Conservation (phyloP, 2,797 vertebrate genomes). For the Pterois miles region DNA sequence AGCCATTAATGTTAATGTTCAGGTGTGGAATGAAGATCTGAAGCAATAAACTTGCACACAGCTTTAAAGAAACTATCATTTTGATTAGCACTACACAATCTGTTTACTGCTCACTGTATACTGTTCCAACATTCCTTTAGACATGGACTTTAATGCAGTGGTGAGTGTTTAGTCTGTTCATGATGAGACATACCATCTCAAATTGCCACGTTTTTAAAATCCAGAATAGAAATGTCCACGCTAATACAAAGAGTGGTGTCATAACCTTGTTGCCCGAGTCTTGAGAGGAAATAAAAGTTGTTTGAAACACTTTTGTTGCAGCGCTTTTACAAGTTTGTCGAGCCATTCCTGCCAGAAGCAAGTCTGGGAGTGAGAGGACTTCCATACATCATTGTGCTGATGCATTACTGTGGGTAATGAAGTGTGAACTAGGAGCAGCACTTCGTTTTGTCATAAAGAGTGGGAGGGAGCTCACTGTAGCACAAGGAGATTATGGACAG, state of each 20-base stretch:
- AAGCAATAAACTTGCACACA: neutral
- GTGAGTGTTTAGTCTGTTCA: neutral
- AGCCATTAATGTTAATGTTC: neutral
- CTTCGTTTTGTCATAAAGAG: slow-evolving; percentile 82
- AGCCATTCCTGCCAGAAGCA: slow-evolving; percentile 76
- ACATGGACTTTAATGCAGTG: neutral
- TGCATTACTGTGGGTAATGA: slow-evolving; percentile 85
- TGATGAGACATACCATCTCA: neutral
- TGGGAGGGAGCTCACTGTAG: slow-evolving; percentile 67
- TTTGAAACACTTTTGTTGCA: slow-evolving; percentile 64
- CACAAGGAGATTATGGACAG: slow-evolving; percentile 75
- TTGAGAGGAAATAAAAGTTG: slow-evolving; percentile 58
- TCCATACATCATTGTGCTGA: slow-evolving; percentile 83
- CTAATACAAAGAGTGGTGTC: neutral
- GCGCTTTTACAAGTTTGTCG: slow-evolving; percentile 68
- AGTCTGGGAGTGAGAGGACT: slow-evolving; percentile 73
- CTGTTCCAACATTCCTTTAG: neutral
- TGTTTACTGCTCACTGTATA: neutral
- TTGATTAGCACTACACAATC: neutral
- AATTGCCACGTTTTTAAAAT: neutral
- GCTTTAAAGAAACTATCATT: neutral
- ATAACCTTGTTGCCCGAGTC: slow-evolving; percentile 9
- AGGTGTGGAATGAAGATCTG: neutral
- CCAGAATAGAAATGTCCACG: neutral
- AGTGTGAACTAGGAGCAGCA: slow-evolving; percentile 80